These are phyloP conservation scores for Centrocercus urophasianus DNA, from an alignment of 2,113 vertebrate species.

Conservation along the genomic window DNA sequence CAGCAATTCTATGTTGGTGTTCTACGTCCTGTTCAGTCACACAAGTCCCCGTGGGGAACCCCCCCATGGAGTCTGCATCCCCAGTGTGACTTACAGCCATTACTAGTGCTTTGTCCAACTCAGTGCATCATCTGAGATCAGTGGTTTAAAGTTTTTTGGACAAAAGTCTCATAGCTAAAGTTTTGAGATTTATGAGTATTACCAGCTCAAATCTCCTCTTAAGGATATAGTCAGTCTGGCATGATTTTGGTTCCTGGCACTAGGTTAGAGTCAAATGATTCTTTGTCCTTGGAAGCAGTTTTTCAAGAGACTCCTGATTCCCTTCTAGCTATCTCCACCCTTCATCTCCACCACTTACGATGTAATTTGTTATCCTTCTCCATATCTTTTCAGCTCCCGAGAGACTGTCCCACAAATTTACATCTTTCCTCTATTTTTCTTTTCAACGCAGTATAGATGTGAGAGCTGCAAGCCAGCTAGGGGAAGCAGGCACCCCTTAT, in stretches of 20 bases:
- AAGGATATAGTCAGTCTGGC: not conserved
- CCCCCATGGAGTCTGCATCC: not conserved
- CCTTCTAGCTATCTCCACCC: not conserved
- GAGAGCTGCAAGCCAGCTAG: not conserved
- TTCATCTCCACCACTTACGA: not conserved
- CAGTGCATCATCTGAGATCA: not conserved
- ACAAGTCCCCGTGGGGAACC: accelerated
- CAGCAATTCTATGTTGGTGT: not conserved
- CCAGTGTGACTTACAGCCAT: not conserved
- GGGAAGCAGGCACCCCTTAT: not conserved
- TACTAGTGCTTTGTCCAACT: not conserved
- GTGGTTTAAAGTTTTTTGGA: not conserved
- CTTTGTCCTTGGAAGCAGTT: not conserved
- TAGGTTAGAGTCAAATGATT: not conserved
- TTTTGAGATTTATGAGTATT: not conserved
- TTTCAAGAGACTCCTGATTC: not conserved
- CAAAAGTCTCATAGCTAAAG: not conserved
- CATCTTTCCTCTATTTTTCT: constrained; percentile 12
- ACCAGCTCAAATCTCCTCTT: not conserved
- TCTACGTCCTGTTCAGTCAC: not conserved
- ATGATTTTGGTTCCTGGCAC: not conserved
- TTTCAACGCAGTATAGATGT: not conserved
- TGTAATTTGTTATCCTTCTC: not conserved
- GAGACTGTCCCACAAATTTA: not conserved
- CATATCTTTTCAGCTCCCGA: not conserved